Percentiles rank a stretch among this genome's conserved stretches.
Conservation (phyloP, 2,797 vertebrate species). For the Chelidonichthys spinosus region DNA sequence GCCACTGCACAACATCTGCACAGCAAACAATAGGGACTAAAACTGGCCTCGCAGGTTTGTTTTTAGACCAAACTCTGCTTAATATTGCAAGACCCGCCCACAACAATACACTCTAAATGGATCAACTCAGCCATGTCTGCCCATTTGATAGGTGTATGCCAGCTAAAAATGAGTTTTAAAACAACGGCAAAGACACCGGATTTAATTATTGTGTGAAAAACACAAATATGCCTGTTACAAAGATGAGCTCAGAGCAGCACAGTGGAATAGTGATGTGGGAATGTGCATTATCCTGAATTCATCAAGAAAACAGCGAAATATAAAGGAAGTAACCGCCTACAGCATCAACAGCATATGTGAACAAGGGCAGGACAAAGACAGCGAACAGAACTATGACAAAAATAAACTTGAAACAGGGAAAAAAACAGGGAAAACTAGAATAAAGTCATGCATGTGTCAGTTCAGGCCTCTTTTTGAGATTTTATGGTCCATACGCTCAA, state of each 20-base stretch:
- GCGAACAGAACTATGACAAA: not conserved
- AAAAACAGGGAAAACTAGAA: not conserved
- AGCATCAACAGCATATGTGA: not conserved
- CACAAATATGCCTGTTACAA: not conserved
- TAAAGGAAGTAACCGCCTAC: not conserved
- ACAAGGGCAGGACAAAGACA: not conserved
- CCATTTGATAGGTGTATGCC: not conserved
- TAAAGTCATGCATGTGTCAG: not conserved
- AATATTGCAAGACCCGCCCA: not conserved
- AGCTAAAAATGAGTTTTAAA: not conserved
- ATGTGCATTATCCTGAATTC: not conserved
- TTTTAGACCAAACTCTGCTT: not conserved
- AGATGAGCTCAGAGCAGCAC: not conserved
- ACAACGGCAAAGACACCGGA: not conserved
- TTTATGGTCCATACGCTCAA: not conserved
- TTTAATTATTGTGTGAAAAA: not conserved
- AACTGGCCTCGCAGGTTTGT: not conserved
- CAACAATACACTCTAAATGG: not conserved
- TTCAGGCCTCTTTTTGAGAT: not conserved
- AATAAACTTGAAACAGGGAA: not conserved
- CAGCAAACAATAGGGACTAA: not conserved
- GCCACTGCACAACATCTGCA: not conserved
- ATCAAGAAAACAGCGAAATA: constrained; percentile 6
- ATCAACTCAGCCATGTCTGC: not conserved
- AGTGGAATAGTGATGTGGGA: not conserved